Evolutionary conservation across 2,797 vertebrate species (phyloP).

Genomic region (Sternarchorhynchus goeldii): DNA sequence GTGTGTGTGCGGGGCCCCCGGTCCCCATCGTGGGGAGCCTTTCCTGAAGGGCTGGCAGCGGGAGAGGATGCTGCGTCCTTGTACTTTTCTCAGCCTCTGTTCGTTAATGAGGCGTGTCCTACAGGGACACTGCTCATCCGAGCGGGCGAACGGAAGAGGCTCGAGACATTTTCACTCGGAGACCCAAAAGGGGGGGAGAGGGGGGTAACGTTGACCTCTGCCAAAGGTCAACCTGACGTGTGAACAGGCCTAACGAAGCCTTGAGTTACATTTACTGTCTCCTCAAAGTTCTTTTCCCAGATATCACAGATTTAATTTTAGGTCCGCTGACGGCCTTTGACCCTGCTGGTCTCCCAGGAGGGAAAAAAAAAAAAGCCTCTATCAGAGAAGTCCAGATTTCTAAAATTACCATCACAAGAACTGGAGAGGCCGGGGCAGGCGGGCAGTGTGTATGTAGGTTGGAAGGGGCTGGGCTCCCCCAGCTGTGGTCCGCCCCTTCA

Average conservation of each 20-base stretch:
- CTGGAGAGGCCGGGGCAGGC: background rate
- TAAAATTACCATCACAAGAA: constrained; percentile 10
- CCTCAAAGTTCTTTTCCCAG: constrained; percentile 17
- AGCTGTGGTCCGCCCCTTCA: constrained; percentile 34
- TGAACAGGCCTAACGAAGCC: constrained; percentile 8
- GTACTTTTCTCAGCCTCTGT: constrained; percentile 54
- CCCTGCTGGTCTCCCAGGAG: constrained; percentile 42
- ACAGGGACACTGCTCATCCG: constrained; percentile 30
- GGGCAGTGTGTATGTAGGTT: constrained; percentile 42
- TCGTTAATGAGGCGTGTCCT: constrained; percentile 65
- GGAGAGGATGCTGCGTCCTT: constrained; percentile 62
- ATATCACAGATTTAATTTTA: constrained; percentile 43
- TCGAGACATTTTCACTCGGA: constrained; percentile 29
- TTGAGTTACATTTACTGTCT: background rate
- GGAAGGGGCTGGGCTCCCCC: background rate
- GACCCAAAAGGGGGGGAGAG: background rate
- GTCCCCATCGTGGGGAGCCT: constrained; percentile 37
- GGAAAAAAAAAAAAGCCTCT: background rate
- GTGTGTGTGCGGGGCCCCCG: no score
- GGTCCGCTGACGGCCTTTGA: constrained; percentile 18
- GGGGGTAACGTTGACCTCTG: background rate
- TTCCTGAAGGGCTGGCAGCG: constrained; percentile 33
- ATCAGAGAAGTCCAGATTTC: background rate
- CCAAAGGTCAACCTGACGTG: background rate
- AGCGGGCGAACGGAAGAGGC: constrained; percentile 24